Percentiles rank a stretch among this genome's conserved stretches.
These are phyloP conservation scores for Aix galericulata DNA, from an alignment of 2,113 vertebrate genomes.

Conservation along the genomic window DNA sequence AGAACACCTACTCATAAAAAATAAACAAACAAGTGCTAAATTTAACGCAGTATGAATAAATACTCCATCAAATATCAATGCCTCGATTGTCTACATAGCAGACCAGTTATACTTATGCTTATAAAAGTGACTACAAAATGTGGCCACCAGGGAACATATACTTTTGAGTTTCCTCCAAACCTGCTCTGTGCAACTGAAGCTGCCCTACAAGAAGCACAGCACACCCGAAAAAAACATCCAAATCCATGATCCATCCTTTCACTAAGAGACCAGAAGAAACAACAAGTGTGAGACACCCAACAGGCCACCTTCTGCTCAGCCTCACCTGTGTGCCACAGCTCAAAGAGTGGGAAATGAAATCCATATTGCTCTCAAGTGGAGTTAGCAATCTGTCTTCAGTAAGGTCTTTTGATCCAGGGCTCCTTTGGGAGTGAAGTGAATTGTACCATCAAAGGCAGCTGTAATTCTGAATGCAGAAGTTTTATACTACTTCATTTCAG, in stretches of 20 bases:
- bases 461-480: background rate
- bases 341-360: background rate
- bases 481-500: background rate
- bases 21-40: background rate
- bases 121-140: background rate
- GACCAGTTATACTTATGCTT: background rate
- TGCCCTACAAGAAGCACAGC: background rate
- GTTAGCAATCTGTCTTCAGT: background rate
- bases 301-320: background rate
- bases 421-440: background rate
- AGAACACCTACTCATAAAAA: background rate
- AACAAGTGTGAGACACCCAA: background rate
- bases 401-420: background rate
- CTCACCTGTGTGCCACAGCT: background rate
- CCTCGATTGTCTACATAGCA: background rate
- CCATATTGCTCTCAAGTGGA: background rate
- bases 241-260: background rate
- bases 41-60: background rate
- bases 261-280: background rate
- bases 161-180: background rate
- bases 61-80: background rate
- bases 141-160: background rate
- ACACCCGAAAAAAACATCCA: background rate
- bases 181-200: background rate
- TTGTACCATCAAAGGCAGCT: conserved; percentile 11